Evolutionary conservation across 1,140 invertebrate species (phyloP), one percentile per base, ranked within the genome.

Genomic region (Penaeus japonicus): DNA sequence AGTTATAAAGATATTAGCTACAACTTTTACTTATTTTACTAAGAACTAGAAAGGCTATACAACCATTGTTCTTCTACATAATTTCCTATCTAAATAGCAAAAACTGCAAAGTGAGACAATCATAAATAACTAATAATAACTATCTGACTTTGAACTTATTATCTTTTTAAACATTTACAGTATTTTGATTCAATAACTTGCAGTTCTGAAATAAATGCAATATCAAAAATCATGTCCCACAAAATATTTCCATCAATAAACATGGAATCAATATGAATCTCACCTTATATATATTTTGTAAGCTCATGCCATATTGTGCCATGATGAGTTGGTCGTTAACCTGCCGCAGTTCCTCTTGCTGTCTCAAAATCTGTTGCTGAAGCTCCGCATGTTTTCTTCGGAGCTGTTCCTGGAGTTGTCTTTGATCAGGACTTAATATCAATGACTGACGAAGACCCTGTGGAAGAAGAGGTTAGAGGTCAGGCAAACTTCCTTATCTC

Each of bases 301-400:
- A n/a, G 59, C 85, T 84, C 22, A 90, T 84, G 57, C 96, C 96
- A 91, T 96, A 96, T 92, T 96, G 94, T 0, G 96, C 96, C 91
- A 97, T 95, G n/a, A 97, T 92, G 39, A 98, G 93, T 91, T 97
- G 96, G 91, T 97, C 96, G 30, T 96, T 96, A 4, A 97, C 96
- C 89, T 95, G 94, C 65, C 96, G 93, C 89, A 98, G 92, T 92
- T 97, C 96, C 91, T 97, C 96, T 91, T 97, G 96, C 91, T 97
- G 96, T 91, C 96, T 95, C 39, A 96, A 94, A 85, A 97, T 97
- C 90, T 96, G 93, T 91, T 96, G 95, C 90, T 97, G 96, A 53
- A 97, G 92, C 92, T 97, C 95, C 90, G 96, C 96, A 90, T 97
- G 96, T 90, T 97, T 97, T 3, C 95, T 94, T 92, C 97, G 95